These are phyloP conservation scores for Mactromeris polynyma DNA, from an alignment of 2,888 invertebrate genomes.

Conservation along the genomic window DNA sequence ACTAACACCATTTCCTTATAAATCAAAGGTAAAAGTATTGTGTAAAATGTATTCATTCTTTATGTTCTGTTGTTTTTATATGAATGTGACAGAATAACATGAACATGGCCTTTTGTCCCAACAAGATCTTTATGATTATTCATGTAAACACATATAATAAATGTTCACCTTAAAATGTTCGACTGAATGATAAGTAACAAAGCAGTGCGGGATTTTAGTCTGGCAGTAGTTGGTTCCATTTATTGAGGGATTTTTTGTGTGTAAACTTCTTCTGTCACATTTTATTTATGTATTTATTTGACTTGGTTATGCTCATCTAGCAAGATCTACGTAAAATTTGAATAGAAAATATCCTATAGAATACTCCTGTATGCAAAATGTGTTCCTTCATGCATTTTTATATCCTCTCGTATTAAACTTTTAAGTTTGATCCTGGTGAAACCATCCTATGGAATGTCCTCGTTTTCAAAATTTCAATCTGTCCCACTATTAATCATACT, in stretches of 20 bases:
- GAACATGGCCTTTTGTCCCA: no score
- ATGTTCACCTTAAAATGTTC: no score
- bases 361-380: not conserved
- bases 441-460: not conserved
- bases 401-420: not conserved
- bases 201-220: not conserved
- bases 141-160: not conserved
- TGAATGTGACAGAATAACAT: conserved; percentile 7
- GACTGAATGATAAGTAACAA: no score
- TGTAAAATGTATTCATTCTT: not conserved
- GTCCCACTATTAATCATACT: no score
- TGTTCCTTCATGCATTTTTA: not conserved
- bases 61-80: not conserved
- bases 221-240: no score
- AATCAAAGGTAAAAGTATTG: conserved; percentile 25
- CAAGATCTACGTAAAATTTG: not conserved
- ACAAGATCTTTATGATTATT: not conserved
- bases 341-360: not conserved
- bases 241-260: not conserved
- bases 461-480: not conserved
- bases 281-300: not conserved
- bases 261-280: not conserved
- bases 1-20: conserved; percentile 23
- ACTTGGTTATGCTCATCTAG: not conserved
- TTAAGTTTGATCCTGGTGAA: not conserved